Evolutionary conservation across 2,888 invertebrate genomes (phyloP).

Genomic region (Eupithecia subumbrata): DNA sequence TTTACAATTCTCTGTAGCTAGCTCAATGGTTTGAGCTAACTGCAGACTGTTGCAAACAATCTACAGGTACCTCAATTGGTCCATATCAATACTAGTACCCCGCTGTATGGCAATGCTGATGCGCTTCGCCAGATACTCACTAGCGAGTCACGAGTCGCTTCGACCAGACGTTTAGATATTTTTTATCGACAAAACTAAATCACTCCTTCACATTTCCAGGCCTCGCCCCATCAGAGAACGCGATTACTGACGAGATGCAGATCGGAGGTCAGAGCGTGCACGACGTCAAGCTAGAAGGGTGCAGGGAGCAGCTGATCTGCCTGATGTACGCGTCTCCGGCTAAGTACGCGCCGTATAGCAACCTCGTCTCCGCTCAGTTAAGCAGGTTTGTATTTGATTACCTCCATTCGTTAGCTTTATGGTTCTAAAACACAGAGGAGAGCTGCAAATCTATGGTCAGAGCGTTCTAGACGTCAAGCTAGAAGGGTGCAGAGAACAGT

Average conservation of each 20-base stretch:
- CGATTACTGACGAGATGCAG: conserved; percentile 54
- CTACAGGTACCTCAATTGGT: no score
- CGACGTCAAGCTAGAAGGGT: conserved; percentile 80
- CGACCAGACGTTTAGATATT: no score
- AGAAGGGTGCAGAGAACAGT: conserved; percentile 88
- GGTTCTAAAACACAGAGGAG: conserved; percentile 8
- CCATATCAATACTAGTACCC: no score
- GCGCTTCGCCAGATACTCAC: no score
- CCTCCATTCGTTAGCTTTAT: no score
- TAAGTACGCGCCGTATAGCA: conserved; percentile 95
- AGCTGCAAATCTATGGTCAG: conserved; percentile 62
- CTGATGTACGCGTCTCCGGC: conserved; percentile 95
- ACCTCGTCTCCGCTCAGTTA: conserved; percentile 93
- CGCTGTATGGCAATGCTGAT: no score
- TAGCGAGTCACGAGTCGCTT: no score
- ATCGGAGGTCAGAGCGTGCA: conserved; percentile 78
- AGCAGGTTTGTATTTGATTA: conserved; percentile 80
- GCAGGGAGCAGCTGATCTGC: conserved; percentile 93
- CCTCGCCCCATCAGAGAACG: conserved; percentile 83
- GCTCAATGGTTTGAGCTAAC: no score
- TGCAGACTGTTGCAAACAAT: no score
- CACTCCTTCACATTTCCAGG: conserved; percentile 67
- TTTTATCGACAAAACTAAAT: background rate
- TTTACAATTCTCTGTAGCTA: no score
- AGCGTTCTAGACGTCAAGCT: conserved; percentile 81